These are phyloP conservation scores for Macrophya annulata DNA, from an alignment of 2,888 invertebrate genomes.

Conservation along the genomic window DNA sequence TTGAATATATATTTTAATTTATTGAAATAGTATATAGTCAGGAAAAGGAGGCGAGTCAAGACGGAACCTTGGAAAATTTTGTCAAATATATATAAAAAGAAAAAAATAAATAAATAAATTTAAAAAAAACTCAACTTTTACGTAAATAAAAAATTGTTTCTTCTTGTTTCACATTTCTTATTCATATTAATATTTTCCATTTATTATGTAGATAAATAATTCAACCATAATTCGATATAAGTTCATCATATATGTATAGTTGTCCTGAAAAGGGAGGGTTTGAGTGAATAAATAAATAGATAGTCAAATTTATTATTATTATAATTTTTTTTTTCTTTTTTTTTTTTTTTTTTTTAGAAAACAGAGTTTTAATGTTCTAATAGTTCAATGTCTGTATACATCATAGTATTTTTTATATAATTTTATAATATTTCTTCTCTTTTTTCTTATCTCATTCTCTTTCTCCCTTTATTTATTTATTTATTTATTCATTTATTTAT, in stretches of 20 bases:
- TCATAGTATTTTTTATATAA: conserved; percentile 65
- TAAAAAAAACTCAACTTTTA: no score
- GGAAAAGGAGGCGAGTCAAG: background rate
- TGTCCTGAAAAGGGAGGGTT: conserved; percentile 36
- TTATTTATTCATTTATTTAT: background rate
- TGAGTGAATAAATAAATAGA: conserved; percentile 4
- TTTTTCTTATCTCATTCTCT: conserved; percentile 54
- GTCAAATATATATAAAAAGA: background rate
- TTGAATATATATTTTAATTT: background rate
- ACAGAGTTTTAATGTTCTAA: conserved; percentile 75
- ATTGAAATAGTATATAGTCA: background rate
- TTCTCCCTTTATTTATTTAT: conserved; percentile 17
- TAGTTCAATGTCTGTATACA: conserved; percentile 75
- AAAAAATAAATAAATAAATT: no score
- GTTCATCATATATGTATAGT: no score
- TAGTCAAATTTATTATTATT: conserved; percentile 40
- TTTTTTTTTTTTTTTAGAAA: conserved; percentile 73
- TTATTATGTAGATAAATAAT: background rate
- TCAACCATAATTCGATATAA: background rate
- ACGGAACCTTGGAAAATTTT: background rate
- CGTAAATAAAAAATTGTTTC: background rate
- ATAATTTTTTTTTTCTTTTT: conserved; percentile 59
- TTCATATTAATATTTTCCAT: background rate
- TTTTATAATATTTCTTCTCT: conserved; percentile 55
- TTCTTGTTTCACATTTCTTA: background rate